phyloP scores from a whole-genome alignment of 2,113 vertebrate species.

The Brienomyrus brachyistius region DNA sequence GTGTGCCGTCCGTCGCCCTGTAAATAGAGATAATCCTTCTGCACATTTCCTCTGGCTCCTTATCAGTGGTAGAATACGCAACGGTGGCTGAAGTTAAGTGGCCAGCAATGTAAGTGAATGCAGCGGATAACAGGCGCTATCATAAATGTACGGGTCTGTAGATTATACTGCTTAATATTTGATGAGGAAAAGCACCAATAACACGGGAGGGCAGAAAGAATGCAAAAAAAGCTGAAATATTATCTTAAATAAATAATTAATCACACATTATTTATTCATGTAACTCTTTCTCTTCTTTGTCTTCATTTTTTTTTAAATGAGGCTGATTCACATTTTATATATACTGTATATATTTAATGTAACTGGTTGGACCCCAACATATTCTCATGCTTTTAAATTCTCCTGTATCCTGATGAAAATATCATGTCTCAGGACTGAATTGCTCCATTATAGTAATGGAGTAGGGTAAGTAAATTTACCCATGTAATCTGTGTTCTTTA shows the following conservation, averaged over 20 bases:
- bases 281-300: background rate
- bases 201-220: conserved; percentile 8
- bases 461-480: background rate
- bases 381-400: conserved; percentile 1
- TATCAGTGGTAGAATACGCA: background rate
- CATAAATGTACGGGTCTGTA: conserved; percentile 20
- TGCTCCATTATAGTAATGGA: background rate
- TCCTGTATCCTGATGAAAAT: background rate
- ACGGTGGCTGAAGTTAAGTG: background rate
- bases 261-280: conserved; percentile 36
- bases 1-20: background rate
- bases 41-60: background rate
- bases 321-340: background rate
- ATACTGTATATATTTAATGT: background rate
- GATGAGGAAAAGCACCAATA: conserved; percentile 24
- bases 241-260: conserved; percentile 38
- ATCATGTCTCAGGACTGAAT: background rate
- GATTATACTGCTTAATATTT: conserved; percentile 34
- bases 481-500: background rate
- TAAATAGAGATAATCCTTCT: background rate
- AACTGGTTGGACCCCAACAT: background rate
- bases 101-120: background rate
- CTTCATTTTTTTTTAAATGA: background rate
- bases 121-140: conserved; percentile 20
- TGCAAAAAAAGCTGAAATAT: conserved; percentile 24